These are phyloP conservation scores for Nudaria mundana DNA, from an alignment of 2,888 invertebrate genomes.

Conservation along the genomic window DNA sequence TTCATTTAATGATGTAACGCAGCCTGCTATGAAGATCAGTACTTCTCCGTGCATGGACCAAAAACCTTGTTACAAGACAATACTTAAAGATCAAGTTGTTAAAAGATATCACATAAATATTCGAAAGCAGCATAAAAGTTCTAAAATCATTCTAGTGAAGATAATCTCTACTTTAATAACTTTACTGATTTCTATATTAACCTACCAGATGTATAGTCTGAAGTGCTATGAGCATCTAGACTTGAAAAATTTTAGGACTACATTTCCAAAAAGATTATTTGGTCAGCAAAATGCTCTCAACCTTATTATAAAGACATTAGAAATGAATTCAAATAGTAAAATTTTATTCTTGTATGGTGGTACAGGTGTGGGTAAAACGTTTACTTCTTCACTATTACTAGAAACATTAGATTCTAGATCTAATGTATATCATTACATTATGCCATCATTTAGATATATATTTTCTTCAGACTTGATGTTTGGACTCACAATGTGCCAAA, in stretches of 20 bases:
- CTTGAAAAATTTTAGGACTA: slow-evolving; percentile 33
- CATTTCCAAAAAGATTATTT: slow-evolving; percentile 47
- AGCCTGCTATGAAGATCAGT: not conserved
- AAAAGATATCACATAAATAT: slow-evolving; percentile 46
- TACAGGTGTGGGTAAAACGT: slow-evolving; percentile 73
- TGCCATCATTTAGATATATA: slow-evolving; percentile 57
- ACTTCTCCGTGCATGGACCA: not conserved
- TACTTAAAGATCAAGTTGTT: slow-evolving; percentile 16
- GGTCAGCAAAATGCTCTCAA: slow-evolving; percentile 56
- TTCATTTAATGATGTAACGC: slow-evolving; percentile 37
- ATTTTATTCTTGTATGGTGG: slow-evolving; percentile 65
- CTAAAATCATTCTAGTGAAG: slow-evolving; percentile 17
- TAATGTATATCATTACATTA: slow-evolving; percentile 69
- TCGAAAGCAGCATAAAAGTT: slow-evolving; percentile 23
- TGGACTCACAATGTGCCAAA: slow-evolving; percentile 58
- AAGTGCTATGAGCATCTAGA: slow-evolving; percentile 51
- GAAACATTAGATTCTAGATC: slow-evolving; percentile 46
- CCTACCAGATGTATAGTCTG: slow-evolving; percentile 41
- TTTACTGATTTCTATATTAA: slow-evolving; percentile 38
- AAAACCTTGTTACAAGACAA: not conserved
- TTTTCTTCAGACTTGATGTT: slow-evolving; percentile 57
- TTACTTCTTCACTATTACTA: slow-evolving; percentile 53
- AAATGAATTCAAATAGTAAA: slow-evolving; percentile 42
- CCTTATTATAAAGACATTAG: slow-evolving; percentile 46
- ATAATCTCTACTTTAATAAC: slow-evolving; percentile 25